Percentiles rank a stretch among this genome's conserved stretches.
phyloP scores from a whole-genome alignment of 2,888 invertebrate genomes.

The Drosophila merina region DNA sequence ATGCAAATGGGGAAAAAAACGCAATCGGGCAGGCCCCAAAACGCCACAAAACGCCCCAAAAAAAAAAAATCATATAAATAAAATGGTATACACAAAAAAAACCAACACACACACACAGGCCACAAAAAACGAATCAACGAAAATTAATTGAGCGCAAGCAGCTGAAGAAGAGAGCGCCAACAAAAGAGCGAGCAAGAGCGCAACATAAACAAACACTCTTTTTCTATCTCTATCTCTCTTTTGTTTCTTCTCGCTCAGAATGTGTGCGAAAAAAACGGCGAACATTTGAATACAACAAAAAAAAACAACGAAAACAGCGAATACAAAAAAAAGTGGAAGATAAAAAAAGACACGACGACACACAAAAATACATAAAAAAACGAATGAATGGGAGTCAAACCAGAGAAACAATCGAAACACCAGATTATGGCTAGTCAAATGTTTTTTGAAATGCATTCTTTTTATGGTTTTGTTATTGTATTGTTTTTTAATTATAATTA shows the following conservation, averaged over 20 bases:
- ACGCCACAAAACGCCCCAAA: neutral
- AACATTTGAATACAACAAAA: constrained; percentile 31
- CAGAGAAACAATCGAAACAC: constrained; percentile 31
- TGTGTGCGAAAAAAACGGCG: constrained; percentile 47
- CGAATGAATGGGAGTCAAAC: constrained; percentile 66
- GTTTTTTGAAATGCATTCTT: neutral
- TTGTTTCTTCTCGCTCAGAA: constrained; percentile 32
- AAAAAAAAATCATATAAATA: constrained; percentile 60
- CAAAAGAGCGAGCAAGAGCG: constrained; percentile 56
- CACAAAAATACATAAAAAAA: constrained; percentile 38
- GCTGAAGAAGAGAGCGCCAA: constrained; percentile 55
- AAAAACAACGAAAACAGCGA: constrained; percentile 40
- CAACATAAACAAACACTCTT: constrained; percentile 78
- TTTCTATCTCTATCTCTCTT: constrained; percentile 9
- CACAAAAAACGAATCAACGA: constrained; percentile 76
- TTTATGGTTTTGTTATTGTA: neutral
- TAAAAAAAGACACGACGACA: constrained; percentile 62
- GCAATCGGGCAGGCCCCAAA: constrained; percentile 39
- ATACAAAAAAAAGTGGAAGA: constrained; percentile 58
- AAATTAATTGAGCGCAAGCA: constrained; percentile 77
- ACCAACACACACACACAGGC: constrained; percentile 28
- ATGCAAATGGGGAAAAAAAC: constrained; percentile 35
- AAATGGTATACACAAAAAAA: constrained; percentile 83
- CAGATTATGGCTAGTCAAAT: constrained; percentile 5
- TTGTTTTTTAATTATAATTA: neutral